Evolutionary conservation across 2,888 invertebrate genomes (phyloP), one percentile per base, ranked within the genome.

Genomic region (Xanthorhoe designata): DNA sequence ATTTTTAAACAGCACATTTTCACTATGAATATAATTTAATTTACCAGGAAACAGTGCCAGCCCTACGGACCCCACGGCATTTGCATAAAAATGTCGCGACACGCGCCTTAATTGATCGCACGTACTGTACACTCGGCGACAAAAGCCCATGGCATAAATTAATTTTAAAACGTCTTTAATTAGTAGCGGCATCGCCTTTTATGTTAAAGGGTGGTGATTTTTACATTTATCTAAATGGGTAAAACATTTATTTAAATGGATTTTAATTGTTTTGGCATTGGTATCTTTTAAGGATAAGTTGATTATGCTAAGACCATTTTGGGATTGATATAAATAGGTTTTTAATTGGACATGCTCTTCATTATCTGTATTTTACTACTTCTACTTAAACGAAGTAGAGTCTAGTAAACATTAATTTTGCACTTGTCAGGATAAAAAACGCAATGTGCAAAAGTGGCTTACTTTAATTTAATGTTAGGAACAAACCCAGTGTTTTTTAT

Each of bases 41-140:
- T 13, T 2, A 42, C 13, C 38, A 42, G 38, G 38, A 42, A 42
- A 42, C 13, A 24, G 58, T 10, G 70, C 7, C 72, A 70, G 18
- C 74, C 74, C 70, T 74, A 62, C 13, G 6, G 18, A 50, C 50
- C 60, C 63, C 61, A 54, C 61, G 49, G 67, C 82, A 91, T 91
- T 91, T 83, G 87, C 91, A 91, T 91, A 90, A 90, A 90, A 91
- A 91, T 90, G 86, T 85, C 75, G 71, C 75, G 83, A 89, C 90
- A 89, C 87, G 85, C 83, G 84, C 87, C 84, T 87, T 91, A 91
- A 91, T 90, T 90, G 90, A 88, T 86, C 77, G 80, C 79, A 80
- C 78, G 74, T 73, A 76, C 71, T 61, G 69, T 66, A 75, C 72
- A 70, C 56, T 65, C 66, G 54, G 66, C 69, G 64, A 70, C 75